Evolutionary conservation across 53 echinoderm and acorn worm genomes (phyloP).

Genomic region (Stichopus horrens): DNA sequence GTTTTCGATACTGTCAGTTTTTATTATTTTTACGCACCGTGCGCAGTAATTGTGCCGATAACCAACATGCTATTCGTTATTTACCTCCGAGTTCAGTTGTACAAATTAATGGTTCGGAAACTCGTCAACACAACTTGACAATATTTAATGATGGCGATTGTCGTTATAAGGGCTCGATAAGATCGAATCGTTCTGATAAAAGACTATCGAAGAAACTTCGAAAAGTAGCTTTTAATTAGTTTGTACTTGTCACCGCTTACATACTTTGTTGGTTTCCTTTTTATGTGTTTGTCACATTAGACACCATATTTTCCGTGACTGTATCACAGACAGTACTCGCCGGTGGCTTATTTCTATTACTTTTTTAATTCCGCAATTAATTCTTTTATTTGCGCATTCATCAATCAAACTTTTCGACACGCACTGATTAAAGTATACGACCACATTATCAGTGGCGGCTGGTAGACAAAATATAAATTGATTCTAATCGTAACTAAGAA

Average conservation of each 20-base stretch:
- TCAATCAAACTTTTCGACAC: neutral
- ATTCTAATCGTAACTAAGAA: no score
- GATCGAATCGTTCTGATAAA: neutral
- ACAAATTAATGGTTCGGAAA: neutral
- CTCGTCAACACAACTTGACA: no score
- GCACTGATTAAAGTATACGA: neutral
- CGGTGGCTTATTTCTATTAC: neutral
- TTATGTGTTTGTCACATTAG: neutral
- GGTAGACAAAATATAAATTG: no score
- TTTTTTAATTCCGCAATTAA: neutral
- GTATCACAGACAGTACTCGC: neutral
- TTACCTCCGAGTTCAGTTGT: neutral
- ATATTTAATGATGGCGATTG: neutral
- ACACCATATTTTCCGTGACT: neutral
- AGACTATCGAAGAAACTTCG: neutral
- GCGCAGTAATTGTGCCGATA: neutral
- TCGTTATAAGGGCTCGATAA: neutral
- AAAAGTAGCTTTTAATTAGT: neutral
- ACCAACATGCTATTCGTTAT: neutral
- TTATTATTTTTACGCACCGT: neutral
- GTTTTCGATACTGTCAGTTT: neutral
- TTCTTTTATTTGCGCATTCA: neutral
- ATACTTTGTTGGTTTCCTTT: neutral
- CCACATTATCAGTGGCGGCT: no score
- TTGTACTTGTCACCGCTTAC: neutral